Percentiles rank a stretch among this genome's conserved stretches.
phyloP scores from a whole-genome alignment of 2,113 vertebrate genomes.

The Phodopus roborovskii region DNA sequence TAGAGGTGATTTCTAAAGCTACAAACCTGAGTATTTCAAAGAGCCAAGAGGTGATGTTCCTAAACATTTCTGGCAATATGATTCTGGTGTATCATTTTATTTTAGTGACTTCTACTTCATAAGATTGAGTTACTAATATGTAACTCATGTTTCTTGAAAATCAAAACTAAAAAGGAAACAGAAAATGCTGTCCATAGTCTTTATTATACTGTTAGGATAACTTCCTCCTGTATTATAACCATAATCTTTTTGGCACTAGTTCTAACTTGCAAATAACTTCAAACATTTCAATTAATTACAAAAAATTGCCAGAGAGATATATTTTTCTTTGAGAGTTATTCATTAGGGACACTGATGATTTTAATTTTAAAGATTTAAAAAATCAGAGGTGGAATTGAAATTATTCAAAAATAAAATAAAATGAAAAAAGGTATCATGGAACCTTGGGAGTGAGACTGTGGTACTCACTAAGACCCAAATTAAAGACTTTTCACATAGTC shows the following conservation, averaged over 20 bases:
- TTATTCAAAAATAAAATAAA: slow-evolving; percentile 17
- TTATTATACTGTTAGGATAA: neutral
- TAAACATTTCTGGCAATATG: neutral
- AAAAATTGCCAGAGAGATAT: neutral
- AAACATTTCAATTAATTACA: neutral
- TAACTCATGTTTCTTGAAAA: neutral
- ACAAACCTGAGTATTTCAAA: neutral
- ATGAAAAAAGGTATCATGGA: neutral
- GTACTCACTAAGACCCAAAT: neutral
- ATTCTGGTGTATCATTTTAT: neutral
- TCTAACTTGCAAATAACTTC: slow-evolving; percentile 1
- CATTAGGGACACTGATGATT: neutral
- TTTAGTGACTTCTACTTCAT: neutral
- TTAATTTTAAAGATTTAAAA: slow-evolving; percentile 18
- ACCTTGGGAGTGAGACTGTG: neutral
- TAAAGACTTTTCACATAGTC: neutral
- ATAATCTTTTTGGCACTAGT: neutral
- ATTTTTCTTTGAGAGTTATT: neutral
- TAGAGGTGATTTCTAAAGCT: neutral
- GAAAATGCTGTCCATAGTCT: neutral
- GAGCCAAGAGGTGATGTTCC: neutral
- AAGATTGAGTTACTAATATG: neutral
- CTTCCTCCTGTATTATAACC: neutral
- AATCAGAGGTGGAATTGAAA: neutral
- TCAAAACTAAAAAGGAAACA: neutral